Conservation (phyloP, 2,797 vertebrate species). For the Coilia nasus region DNA sequence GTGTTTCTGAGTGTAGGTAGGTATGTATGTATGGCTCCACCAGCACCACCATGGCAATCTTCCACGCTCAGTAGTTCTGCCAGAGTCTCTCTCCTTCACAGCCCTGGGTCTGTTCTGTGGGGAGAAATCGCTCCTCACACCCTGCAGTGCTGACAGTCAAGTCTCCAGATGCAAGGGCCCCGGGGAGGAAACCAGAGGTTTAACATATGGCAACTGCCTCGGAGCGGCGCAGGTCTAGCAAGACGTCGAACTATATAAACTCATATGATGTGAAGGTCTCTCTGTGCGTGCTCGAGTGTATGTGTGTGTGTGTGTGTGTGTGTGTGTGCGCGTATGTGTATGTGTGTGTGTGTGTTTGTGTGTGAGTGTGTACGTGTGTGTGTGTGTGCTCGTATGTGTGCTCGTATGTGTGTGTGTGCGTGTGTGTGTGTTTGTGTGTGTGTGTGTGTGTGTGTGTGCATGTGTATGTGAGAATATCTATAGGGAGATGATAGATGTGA, state of each 20-base stretch:
- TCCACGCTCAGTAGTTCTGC: not conserved
- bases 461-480: conserved; percentile 15
- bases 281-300: not conserved
- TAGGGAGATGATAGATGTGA: conserved; percentile 16
- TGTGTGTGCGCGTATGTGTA: not conserved
- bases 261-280: conserved; percentile 11
- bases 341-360: conserved; percentile 38
- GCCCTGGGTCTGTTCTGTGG: not conserved
- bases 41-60: not conserved
- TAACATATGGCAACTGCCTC: conserved; percentile 22
- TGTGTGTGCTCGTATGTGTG: not conserved
- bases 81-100: not conserved
- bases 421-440: not conserved
- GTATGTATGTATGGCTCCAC: no score
- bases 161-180: conserved; percentile 1
- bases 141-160: conserved; percentile 19
- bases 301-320: not conserved
- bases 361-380: not conserved
- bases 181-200: conserved; percentile 17
- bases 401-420: not conserved
- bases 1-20: no score
- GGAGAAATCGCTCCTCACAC: conserved; percentile 19
- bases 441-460: not conserved
- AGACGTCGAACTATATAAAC: conserved; percentile 15
- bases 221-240: conserved; percentile 16